Conservation (phyloP, 2,113 vertebrate genomes). For the Bombycilla garrulus region DNA sequence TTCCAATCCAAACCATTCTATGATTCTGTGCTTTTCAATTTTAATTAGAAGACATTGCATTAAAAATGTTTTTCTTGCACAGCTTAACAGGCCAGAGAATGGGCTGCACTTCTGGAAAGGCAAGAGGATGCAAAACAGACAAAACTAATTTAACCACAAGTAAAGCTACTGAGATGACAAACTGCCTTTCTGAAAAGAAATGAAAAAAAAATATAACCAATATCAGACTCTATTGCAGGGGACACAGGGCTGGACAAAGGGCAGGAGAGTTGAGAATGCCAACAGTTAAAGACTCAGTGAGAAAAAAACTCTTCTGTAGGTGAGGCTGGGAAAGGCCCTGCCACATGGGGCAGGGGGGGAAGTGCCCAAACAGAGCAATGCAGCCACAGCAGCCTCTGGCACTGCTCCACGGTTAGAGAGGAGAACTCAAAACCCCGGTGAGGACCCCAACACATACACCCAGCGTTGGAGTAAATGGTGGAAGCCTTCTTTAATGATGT, state of each 20-base stretch:
- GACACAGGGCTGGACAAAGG: background rate
- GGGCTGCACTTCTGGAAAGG: background rate
- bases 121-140: background rate
- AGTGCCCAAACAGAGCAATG: accelerated
- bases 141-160: background rate
- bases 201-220: background rate
- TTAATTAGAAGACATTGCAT: background rate
- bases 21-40: background rate
- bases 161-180: background rate
- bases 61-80: background rate
- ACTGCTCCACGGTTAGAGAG: accelerated
- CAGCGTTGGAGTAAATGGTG: background rate
- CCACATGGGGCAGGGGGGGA: background rate
- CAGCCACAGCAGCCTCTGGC: background rate
- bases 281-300: background rate
- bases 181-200: background rate
- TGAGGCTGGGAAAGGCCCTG: background rate
- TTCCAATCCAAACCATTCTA: background rate
- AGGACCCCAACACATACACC: background rate
- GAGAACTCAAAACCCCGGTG: background rate
- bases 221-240: background rate
- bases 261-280: background rate
- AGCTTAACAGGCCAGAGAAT: background rate
- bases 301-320: background rate
- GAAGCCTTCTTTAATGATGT: background rate